Conservation (phyloP, 2,888 invertebrate genomes). For the Tetramorium bicarinatum region DNA sequence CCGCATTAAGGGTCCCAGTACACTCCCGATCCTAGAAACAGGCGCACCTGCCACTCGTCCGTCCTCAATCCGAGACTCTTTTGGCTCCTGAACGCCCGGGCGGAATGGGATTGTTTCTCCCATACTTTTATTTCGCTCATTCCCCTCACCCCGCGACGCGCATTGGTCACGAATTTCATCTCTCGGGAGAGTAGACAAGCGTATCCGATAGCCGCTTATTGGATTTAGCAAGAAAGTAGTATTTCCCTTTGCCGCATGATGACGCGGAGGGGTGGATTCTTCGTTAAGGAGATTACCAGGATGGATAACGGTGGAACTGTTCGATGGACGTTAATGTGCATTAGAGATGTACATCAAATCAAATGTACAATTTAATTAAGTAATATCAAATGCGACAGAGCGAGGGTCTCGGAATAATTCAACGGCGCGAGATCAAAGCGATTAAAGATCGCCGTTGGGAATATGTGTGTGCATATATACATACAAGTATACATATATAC, state of each 20-base stretch:
- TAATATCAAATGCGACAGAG: slow-evolving; percentile 33
- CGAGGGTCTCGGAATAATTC: slow-evolving; percentile 15
- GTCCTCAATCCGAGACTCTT: slow-evolving; percentile 62
- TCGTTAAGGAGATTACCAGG: slow-evolving; percentile 76
- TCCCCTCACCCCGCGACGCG: slow-evolving; percentile 30
- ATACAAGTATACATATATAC: background rate
- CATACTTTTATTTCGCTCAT: slow-evolving; percentile 42
- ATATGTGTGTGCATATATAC: too few species aligned
- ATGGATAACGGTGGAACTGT: slow-evolving; percentile 25
- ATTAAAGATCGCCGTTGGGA: background rate
- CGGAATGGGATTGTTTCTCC: slow-evolving; percentile 71
- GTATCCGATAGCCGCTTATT: slow-evolving; percentile 78
- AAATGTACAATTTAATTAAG: slow-evolving; percentile 54
- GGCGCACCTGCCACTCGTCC: slow-evolving; percentile 75
- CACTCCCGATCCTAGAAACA: slow-evolving; percentile 64
- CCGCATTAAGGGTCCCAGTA: slow-evolving; percentile 77
- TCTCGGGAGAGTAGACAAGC: slow-evolving; percentile 76
- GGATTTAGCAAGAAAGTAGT: slow-evolving; percentile 70
- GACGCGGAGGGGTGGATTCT: slow-evolving; percentile 63
- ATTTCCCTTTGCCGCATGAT: slow-evolving; percentile 44
- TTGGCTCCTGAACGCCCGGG: slow-evolving; percentile 31
- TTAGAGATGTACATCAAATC: slow-evolving; percentile 43
- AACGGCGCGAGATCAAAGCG: slow-evolving; percentile 29
- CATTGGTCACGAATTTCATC: slow-evolving; percentile 76
- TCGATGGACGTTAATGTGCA: slow-evolving; percentile 48